Evolutionary conservation across 2,113 vertebrate genomes (phyloP).

Genomic region (Bostrychus sinensis): DNA sequence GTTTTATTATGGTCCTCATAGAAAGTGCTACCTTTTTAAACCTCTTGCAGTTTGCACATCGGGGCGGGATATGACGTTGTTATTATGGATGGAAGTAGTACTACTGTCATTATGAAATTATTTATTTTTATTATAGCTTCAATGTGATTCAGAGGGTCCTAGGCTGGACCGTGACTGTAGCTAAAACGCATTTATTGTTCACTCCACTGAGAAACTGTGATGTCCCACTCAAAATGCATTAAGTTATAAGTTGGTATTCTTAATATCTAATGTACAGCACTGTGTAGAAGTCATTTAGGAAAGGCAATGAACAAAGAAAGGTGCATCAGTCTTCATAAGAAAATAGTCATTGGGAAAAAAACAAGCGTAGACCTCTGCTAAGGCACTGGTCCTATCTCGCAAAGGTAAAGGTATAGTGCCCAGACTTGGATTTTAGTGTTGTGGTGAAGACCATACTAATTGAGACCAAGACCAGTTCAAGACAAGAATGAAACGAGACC

Average conservation of each 20-base stretch:
- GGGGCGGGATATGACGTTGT: slow-evolving; percentile 39
- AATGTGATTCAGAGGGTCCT: slow-evolving; percentile 28
- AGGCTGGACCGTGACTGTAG: slow-evolving; percentile 37
- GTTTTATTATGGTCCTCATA: slow-evolving; percentile 44
- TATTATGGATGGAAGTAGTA: slow-evolving; percentile 68
- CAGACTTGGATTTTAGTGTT: no score
- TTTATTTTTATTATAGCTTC: slow-evolving; percentile 77
- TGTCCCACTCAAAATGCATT: slow-evolving; percentile 36
- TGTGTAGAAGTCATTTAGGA: slow-evolving; percentile 23
- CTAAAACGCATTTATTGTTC: slow-evolving; percentile 37
- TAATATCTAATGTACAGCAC: slow-evolving; percentile 5
- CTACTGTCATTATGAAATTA: slow-evolving; percentile 76
- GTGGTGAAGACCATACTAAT: no score
- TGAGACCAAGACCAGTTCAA: no score
- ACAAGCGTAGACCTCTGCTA: no score
- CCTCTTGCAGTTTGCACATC: slow-evolving; percentile 76
- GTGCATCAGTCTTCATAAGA: no score
- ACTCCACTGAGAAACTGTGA: slow-evolving; percentile 53
- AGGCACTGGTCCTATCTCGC: no score
- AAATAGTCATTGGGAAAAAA: no score
- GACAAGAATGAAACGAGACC: no score
- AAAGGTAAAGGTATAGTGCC: no score
- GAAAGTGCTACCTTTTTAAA: slow-evolving; percentile 67
- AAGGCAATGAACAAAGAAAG: no score
- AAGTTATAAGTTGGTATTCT: slow-evolving; percentile 4